phyloP scores from a whole-genome alignment of 1,140 invertebrate genomes.

The Tenebrio molitor region DNA sequence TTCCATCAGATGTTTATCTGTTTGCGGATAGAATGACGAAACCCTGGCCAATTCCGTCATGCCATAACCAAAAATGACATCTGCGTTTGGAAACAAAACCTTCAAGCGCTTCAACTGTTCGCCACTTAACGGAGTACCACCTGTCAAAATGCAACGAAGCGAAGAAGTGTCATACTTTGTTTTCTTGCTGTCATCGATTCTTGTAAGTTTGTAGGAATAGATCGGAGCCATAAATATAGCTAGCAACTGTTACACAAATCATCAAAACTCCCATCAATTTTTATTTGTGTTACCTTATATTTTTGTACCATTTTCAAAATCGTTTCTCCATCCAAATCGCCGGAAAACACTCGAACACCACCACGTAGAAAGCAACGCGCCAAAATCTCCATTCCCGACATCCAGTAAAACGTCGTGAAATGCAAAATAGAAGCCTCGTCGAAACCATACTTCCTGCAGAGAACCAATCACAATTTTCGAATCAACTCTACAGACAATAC shows the following conservation, averaged over 20 bases:
- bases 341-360: neutral
- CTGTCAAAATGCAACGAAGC: neutral
- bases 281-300: conserved; percentile 23
- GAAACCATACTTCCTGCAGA: neutral
- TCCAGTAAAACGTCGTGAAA: conserved; percentile 31
- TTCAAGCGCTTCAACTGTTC: neutral
- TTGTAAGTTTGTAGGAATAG: conserved; percentile 11
- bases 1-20: neutral
- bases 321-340: neutral
- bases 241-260: neutral
- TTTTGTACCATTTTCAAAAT: conserved; percentile 13
- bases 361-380: neutral
- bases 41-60: conserved; percentile 8
- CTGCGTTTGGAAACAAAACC: neutral
- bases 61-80: neutral
- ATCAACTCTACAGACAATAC: neutral
- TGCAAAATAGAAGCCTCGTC: neutral
- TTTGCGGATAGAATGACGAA: neutral
- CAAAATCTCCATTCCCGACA: neutral
- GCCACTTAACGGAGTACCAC: neutral
- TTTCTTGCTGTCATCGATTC: neutral
- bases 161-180: conserved; percentile 10
- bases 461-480: neutral
- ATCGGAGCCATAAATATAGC: neutral
- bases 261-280: neutral